Percentiles rank a stretch among this genome's conserved stretches.
Conservation (phyloP, 2,888 invertebrate genomes). For the Mellilla xanthometata region DNA sequence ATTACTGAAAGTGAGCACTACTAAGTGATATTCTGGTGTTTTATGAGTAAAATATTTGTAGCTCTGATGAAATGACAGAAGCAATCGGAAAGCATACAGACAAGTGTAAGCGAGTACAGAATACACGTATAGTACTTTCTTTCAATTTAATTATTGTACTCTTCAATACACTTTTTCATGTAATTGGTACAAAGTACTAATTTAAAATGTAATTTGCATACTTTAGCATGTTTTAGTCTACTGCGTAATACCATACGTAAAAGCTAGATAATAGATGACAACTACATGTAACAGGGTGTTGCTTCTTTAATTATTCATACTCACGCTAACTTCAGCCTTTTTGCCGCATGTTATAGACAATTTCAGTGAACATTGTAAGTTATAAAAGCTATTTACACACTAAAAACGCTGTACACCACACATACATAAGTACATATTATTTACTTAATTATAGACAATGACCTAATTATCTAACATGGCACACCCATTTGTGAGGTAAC, state of each 20-base stretch:
- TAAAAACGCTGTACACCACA: slow-evolving; percentile 26
- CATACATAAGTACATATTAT: not conserved
- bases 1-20: slow-evolving; percentile 1
- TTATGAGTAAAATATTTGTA: not conserved
- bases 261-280: slow-evolving; percentile 25
- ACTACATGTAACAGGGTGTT: slow-evolving; percentile 24
- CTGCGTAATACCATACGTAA: slow-evolving; percentile 23
- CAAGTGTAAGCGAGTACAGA: slow-evolving; percentile 4
- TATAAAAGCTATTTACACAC: slow-evolving; percentile 69
- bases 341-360: slow-evolving; percentile 76
- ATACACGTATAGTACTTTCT: slow-evolving; percentile 2
- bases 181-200: slow-evolving; percentile 10
- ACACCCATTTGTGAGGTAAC: slow-evolving; percentile 1
- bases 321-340: slow-evolving; percentile 89
- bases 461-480: slow-evolving; percentile 1
- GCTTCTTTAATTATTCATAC: slow-evolving; percentile 61
- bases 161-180: not conserved
- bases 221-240: slow-evolving; percentile 1
- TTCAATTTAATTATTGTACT: not conserved
- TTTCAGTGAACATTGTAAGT: slow-evolving; percentile 52
- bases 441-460: not conserved
- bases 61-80: not conserved
- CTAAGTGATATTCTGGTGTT: not conserved
- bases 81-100: slow-evolving; percentile 6
- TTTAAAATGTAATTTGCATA: not conserved